phyloP scores from a whole-genome alignment of 2,113 vertebrate species.

The Ascaphus truei region DNA sequence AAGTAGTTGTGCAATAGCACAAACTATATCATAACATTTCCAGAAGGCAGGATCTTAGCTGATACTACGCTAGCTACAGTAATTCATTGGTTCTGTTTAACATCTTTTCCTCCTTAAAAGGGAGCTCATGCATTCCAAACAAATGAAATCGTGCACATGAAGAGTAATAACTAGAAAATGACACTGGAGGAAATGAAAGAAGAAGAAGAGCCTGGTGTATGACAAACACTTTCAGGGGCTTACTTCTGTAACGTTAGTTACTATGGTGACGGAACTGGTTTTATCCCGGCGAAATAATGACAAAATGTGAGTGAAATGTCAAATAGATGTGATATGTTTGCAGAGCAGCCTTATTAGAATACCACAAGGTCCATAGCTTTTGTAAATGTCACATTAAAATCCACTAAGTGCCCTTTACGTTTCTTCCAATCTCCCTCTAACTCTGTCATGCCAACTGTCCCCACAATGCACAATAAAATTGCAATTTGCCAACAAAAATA shows the following conservation, averaged over 20 bases:
- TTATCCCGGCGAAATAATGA: slow-evolving; percentile 1
- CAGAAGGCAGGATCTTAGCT: no score
- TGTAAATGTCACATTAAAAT: slow-evolving; percentile 7
- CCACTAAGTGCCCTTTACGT: background rate
- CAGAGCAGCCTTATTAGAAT: background rate
- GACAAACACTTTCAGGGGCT: background rate
- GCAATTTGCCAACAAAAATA: background rate
- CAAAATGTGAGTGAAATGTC: slow-evolving; percentile 24
- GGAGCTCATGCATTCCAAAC: no score
- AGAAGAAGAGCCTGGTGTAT: background rate
- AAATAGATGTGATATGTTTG: background rate
- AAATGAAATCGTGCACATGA: no score
- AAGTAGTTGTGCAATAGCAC: no score
- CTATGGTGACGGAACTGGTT: slow-evolving; percentile 3
- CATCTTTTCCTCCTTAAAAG: no score
- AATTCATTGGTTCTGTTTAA: no score
- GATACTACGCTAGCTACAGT: no score
- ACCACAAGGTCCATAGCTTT: background rate
- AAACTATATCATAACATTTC: no score
- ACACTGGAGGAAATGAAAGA: no score
- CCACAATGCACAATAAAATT: background rate
- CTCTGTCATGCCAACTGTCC: no score
- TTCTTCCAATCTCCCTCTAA: no score
- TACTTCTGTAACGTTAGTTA: background rate
- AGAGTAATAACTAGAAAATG: no score